Evolutionary conservation across 2,797 vertebrate species (phyloP).

Genomic region (Staurois parvus): DNA sequence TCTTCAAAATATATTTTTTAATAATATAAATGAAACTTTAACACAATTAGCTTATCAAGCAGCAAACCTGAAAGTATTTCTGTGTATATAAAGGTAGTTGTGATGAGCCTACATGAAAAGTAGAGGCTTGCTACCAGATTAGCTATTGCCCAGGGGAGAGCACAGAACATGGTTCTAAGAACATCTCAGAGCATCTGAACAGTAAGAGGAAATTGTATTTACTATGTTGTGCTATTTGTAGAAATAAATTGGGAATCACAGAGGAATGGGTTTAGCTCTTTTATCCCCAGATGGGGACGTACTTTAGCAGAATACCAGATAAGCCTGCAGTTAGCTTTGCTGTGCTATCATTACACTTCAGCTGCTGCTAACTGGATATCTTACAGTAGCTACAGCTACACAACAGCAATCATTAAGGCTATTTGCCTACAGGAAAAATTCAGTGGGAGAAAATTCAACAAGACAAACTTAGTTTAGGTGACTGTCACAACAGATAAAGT

Average conservation of each 20-base stretch:
- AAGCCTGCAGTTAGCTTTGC: constrained; percentile 27
- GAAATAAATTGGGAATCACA: constrained; percentile 50
- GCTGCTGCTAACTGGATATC: constrained; percentile 38
- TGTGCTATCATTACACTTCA: constrained; percentile 42
- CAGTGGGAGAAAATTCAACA: constrained; percentile 11
- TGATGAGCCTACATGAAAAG: constrained; percentile 17
- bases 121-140: constrained; percentile 11
- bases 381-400: constrained; percentile 25
- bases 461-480: constrained; percentile 7
- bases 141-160: constrained; percentile 7
- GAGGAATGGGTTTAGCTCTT: constrained; percentile 17
- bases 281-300: constrained; percentile 39
- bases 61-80: constrained; percentile 1
- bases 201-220: constrained; percentile 50
- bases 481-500: neutral
- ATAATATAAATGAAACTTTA: neutral
- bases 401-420: constrained; percentile 21
- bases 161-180: constrained; percentile 6
- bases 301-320: constrained; percentile 31
- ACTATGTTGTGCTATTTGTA: constrained; percentile 49
- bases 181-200: constrained; percentile 35
- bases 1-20: too few relatives aligned
- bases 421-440: constrained; percentile 16
- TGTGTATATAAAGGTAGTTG: constrained; percentile 7
- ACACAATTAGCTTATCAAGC: neutral